Conservation (phyloP, 2,888 invertebrate species). For the Thyatira batis region DNA sequence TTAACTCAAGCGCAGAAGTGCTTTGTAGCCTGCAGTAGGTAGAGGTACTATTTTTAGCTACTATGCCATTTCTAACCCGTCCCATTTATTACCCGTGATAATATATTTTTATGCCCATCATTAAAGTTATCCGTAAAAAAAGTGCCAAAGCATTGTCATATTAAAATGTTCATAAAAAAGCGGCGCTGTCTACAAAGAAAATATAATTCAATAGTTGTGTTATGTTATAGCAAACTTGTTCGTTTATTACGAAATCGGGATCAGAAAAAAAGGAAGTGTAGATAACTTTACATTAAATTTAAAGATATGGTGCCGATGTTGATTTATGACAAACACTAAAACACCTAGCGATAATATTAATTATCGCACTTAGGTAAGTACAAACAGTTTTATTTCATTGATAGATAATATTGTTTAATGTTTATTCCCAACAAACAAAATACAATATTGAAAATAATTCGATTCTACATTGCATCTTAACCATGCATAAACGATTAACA, state of each 20-base stretch:
- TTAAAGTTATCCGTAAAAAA: no score
- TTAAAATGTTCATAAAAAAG: background rate
- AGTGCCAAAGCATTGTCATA: background rate
- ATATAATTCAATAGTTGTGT: no score
- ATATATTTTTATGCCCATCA: no score
- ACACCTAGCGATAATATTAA: slow-evolving; percentile 32
- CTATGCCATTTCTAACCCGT: no score
- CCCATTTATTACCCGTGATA: no score
- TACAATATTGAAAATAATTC: background rate
- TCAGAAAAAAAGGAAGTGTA: slow-evolving; percentile 8
- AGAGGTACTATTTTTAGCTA: no score
- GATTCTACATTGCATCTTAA: no score
- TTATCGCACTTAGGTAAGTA: slow-evolving; percentile 23
- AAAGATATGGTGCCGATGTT: slow-evolving; percentile 8
- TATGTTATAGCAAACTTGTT: background rate
- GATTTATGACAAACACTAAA: slow-evolving; percentile 39
- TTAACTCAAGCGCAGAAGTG: no score
- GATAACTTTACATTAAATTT: slow-evolving; percentile 1
- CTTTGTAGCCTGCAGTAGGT: no score
- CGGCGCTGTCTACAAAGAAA: no score
- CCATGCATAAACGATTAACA: no score
- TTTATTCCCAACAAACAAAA: background rate
- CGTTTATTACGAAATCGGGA: background rate
- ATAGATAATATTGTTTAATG: slow-evolving; percentile 3
- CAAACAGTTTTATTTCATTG: slow-evolving; percentile 11